Evolutionary conservation across 1,140 invertebrate genomes (phyloP).

Genomic region (Lordiphosa clarofinis): DNA sequence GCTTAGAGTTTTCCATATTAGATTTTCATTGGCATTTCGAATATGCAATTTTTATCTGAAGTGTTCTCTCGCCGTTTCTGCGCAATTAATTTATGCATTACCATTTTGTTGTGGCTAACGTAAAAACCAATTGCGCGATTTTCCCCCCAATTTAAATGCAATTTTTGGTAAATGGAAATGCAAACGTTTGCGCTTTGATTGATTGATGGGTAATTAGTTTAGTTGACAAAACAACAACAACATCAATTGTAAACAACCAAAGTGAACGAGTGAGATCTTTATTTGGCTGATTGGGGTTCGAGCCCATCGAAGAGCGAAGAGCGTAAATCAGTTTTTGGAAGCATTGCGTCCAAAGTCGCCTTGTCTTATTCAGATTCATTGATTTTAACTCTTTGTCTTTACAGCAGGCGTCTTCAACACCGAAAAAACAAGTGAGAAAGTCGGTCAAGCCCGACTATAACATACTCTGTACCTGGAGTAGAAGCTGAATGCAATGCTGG

Average conservation of each 20-base stretch:
- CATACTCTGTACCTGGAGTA: too few relatives aligned
- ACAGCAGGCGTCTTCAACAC: too few relatives aligned
- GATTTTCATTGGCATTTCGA: conserved; percentile 47
- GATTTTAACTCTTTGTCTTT: too few relatives aligned
- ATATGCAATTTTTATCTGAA: conserved; percentile 44
- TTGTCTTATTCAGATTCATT: too few relatives aligned
- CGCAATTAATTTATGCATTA: conserved; percentile 76
- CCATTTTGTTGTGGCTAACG: conserved; percentile 26
- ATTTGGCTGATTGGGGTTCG: too few relatives aligned
- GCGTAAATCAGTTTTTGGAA: too few relatives aligned
- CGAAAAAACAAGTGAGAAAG: too few relatives aligned
- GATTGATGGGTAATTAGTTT: conserved; percentile 40
- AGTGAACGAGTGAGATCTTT: neutral
- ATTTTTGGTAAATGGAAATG: conserved; percentile 37
- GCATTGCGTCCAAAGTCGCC: too few relatives aligned
- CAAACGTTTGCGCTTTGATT: conserved; percentile 11
- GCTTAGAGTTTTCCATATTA: conserved; percentile 38
- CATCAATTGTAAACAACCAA: neutral
- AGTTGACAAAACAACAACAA: conserved; percentile 21
- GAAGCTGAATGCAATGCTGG: too few relatives aligned
- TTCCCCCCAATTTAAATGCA: conserved; percentile 46
- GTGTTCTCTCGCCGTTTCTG: neutral
- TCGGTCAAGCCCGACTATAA: too few relatives aligned
- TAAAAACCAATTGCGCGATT: conserved; percentile 15
- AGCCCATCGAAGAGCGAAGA: too few relatives aligned